Evolutionary conservation across 1,140 invertebrate genomes (phyloP).

Genomic region (Zaprionus africanus): DNA sequence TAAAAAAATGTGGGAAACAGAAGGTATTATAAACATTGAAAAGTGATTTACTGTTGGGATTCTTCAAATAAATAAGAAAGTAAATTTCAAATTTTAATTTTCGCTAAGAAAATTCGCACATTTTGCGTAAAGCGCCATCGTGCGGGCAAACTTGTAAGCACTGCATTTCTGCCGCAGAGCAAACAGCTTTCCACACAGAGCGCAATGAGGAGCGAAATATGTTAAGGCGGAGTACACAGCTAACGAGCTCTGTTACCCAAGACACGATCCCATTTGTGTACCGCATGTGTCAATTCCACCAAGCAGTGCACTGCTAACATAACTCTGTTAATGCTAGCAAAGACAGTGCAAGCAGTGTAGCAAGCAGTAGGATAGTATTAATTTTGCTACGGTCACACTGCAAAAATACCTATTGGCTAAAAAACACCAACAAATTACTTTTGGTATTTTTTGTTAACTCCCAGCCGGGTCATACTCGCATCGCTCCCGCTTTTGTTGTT

Average conservation of each 20-base stretch:
- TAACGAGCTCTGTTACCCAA: too few species aligned
- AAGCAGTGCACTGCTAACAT: too few species aligned
- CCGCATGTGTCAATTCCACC: too few species aligned
- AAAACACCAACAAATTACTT: conserved; percentile 24
- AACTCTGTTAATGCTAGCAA: neutral
- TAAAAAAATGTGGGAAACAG: neutral
- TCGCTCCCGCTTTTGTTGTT: conserved; percentile 37
- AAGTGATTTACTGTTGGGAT: neutral
- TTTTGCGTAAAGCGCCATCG: neutral
- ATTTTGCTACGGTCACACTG: neutral
- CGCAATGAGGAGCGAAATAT: too few species aligned
- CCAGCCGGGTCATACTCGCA: conserved; percentile 13
- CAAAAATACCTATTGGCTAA: neutral
- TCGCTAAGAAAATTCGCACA: too few species aligned
- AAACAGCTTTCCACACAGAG: neutral
- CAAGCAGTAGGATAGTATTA: neutral
- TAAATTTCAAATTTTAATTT: too few species aligned
- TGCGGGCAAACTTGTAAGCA: neutral
- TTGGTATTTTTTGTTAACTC: conserved; percentile 18
- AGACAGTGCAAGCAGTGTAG: neutral
- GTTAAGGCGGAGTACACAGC: too few species aligned
- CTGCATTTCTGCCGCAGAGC: neutral
- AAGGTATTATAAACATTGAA: neutral
- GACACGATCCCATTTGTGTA: too few species aligned
- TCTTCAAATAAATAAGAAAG: too few species aligned